Conservation (phyloP, 1,140 invertebrate genomes). For the Drosophila parabipectinata region DNA sequence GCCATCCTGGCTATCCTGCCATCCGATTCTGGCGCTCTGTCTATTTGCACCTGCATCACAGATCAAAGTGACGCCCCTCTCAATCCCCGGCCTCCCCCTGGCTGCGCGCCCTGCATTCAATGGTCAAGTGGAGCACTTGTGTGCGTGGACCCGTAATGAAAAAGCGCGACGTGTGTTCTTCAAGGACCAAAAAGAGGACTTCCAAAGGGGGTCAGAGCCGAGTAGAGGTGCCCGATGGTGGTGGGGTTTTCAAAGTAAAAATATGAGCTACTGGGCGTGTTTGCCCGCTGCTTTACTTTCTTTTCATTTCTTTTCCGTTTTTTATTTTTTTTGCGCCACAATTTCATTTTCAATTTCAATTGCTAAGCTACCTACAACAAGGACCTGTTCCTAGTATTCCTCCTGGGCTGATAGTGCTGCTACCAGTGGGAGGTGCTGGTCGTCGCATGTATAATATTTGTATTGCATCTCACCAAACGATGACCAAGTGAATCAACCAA, state of each 20-base stretch:
- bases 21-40: constrained; percentile 23
- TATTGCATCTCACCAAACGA: constrained; percentile 41
- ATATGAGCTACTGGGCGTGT: constrained; percentile 26
- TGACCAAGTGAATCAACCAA: constrained; percentile 29
- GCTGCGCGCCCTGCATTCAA: constrained; percentile 2
- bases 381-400: not conserved
- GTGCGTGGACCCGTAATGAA: constrained; percentile 65
- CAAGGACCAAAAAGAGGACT: not conserved
- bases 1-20: constrained; percentile 5
- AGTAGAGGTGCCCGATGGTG: not conserved
- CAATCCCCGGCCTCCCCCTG: not conserved
- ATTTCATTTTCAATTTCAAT: constrained; percentile 78
- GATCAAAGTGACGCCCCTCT: constrained; percentile 61
- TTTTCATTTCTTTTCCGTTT: constrained; percentile 7
- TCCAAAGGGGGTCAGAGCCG: not conserved
- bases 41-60: constrained; percentile 59
- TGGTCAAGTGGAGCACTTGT: constrained; percentile 66
- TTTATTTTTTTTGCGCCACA: constrained; percentile 35
- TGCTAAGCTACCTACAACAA: constrained; percentile 45
- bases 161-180: constrained; percentile 60
- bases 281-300: constrained; percentile 23
- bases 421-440: not conserved
- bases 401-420: constrained; percentile 6
- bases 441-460: constrained; percentile 53
- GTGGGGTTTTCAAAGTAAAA: constrained; percentile 5